Percentiles rank a stretch among this genome's conserved stretches.
Evolutionary conservation across 2,797 vertebrate genomes (phyloP).

Genomic region (Syngnathus acus): DNA sequence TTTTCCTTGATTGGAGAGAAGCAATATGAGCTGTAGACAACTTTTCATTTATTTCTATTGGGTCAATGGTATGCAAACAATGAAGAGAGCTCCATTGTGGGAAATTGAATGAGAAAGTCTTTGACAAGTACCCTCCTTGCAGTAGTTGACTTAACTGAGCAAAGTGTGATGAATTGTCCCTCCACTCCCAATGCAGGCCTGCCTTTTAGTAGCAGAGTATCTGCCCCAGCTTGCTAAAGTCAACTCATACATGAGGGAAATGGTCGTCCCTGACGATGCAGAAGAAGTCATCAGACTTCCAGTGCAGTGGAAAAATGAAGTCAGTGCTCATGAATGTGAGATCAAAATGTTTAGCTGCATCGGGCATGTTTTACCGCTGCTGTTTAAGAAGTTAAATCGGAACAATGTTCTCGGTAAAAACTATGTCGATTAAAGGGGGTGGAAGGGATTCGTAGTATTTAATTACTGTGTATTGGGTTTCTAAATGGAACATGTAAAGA

Average conservation of each 20-base stretch:
- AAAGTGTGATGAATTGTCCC: constrained; percentile 25
- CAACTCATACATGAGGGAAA: constrained; percentile 33
- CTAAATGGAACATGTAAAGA: no score
- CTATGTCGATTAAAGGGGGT: not conserved
- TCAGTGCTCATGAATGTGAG: constrained; percentile 47
- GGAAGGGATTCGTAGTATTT: not conserved
- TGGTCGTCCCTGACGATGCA: constrained; percentile 36
- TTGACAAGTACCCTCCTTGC: constrained; percentile 17
- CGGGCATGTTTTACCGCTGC: constrained; percentile 19
- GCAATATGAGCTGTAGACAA: no score
- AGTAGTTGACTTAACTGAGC: constrained; percentile 18
- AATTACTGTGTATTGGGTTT: not conserved
- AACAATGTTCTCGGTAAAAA: not conserved
- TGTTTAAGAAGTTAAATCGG: not conserved
- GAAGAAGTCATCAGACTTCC: constrained; percentile 23
- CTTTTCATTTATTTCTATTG: not conserved
- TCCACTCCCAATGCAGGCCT: constrained; percentile 16
- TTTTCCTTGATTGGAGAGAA: constrained; percentile 21
- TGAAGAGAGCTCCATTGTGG: constrained; percentile 31
- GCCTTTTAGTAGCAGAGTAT: constrained; percentile 32
- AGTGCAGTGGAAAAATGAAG: constrained; percentile 48
- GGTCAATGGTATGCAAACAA: constrained; percentile 19
- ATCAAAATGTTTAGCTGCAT: constrained; percentile 29
- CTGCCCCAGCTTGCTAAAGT: constrained; percentile 57
- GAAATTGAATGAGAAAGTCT: not conserved